Conservation (phyloP, 2,113 vertebrate species). For the Lycocorax pyrrhopterus region DNA sequence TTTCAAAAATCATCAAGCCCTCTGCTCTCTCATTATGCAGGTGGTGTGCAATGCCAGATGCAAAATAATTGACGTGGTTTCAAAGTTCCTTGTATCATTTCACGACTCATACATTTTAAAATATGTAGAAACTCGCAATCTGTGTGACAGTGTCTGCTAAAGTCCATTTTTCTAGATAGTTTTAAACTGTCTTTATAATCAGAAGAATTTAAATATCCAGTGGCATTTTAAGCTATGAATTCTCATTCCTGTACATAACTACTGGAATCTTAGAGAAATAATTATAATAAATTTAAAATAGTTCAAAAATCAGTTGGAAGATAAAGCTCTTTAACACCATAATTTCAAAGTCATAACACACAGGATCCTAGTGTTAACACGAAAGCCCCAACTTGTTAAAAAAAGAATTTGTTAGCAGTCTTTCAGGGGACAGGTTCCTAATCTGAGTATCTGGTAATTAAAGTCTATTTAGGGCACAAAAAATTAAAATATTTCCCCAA, state of each 20-base stretch:
- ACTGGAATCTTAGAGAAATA: neutral
- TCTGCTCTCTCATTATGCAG: constrained; percentile 25
- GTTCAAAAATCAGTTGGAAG: neutral
- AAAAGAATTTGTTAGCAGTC: neutral
- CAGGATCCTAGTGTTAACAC: neutral
- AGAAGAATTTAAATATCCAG: constrained; percentile 19
- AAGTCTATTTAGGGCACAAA: neutral
- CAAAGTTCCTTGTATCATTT: neutral
- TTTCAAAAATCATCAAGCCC: constrained; percentile 16
- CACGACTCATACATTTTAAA: constrained; percentile 12
- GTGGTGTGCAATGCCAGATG: constrained; percentile 10
- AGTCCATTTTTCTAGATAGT: neutral
- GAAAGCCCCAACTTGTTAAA: neutral
- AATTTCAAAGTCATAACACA: neutral
- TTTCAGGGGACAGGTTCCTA: neutral
- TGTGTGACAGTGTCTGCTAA: neutral
- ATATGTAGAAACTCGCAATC: neutral
- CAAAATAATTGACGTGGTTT: constrained; percentile 20
- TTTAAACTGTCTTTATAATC: neutral
- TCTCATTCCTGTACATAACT: neutral
- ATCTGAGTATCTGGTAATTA: neutral
- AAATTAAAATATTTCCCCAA: neutral
- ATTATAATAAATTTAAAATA: neutral
- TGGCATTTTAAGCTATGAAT: neutral
- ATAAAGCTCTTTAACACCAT: neutral